Base-by-base conservation (phyloP, 2,113 vertebrate species). In the Xenopus laevis region DNA sequence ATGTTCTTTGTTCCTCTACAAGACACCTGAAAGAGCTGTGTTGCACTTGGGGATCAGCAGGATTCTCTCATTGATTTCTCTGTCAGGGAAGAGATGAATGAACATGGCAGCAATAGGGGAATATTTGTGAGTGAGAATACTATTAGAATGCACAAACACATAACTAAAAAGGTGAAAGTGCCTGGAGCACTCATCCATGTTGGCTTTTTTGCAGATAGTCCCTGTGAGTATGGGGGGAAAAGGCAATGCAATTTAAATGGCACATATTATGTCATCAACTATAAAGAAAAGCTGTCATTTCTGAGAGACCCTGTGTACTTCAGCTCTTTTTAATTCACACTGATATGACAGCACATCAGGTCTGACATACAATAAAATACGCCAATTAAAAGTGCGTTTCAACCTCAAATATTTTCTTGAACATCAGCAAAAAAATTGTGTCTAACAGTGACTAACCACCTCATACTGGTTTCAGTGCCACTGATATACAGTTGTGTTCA, bases 11-110 rank as follows among this genome's bases (percentile, higher is more conserved):
- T 74, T 50, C n/a, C 15, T 47, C 65, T 17, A 13, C 17, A 68
- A 68, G 57, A 61, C 58, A 69, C 65, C 72, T 47, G 23, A 52
- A 74, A 50, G 46, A 40, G 46, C 40, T 7, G 13, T 16, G 11
- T 55, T 61, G 55, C 65, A 60, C 17, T 23, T 62, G 73, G 73
- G 44, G 62, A 61, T 74, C 65, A 50, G 65, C 57, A 33, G 65
- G 73, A 27, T 27, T 61, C 45, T 20, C 13, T 50, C 72, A 74
- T 68, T 68, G 72, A 68, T 68, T 15, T 45, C 45, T 17, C n/a
- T 21, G 44, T 60, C 63, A 68, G 44, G 10, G 9, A 30, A 18
- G 72, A 74, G 65, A 74, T 66, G 65, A 68, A 61, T 45, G 16
- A 30, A 10, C 20, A 20, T 20, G 44, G 33, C 17, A 23, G 16